phyloP scores from a whole-genome alignment of 2,797 vertebrate genomes.

The Xiphophorus birchmanni region DNA sequence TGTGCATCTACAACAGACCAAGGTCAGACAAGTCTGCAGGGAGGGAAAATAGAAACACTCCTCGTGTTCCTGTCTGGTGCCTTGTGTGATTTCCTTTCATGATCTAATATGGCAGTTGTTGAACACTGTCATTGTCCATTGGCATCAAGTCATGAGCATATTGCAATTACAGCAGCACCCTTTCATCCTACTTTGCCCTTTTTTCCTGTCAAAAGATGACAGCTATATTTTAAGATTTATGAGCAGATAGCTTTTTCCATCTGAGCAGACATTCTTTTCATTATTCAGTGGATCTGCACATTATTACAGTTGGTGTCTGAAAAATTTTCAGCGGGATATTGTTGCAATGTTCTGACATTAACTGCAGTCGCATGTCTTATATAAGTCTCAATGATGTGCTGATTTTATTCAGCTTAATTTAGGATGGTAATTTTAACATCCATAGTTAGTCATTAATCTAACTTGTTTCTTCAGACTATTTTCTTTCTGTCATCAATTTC shows the following conservation, averaged over 20 bases:
- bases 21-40: slow-evolving; percentile 52
- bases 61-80: slow-evolving; percentile 24
- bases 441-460: slow-evolving; percentile 37
- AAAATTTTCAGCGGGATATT: background rate
- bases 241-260: background rate
- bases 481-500: slow-evolving; percentile 37
- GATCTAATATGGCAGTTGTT: slow-evolving; percentile 14
- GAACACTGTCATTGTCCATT: slow-evolving; percentile 1
- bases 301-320: background rate
- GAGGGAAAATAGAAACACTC: slow-evolving; percentile 35
- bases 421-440: slow-evolving; percentile 21
- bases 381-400: slow-evolving; percentile 1
- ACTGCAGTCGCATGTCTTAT: slow-evolving; percentile 16
- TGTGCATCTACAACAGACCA: slow-evolving; percentile 34
- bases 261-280: background rate
- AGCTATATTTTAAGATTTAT: slow-evolving; percentile 2
- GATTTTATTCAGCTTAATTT: slow-evolving; percentile 13
- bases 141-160: slow-evolving; percentile 13
- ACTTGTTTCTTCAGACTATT: slow-evolving; percentile 23
- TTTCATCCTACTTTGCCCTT: background rate
- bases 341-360: slow-evolving; percentile 16
- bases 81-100: slow-evolving; percentile 2
- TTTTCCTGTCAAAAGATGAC: slow-evolving; percentile 1
- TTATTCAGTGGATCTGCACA: slow-evolving; percentile 13
- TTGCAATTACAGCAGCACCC: slow-evolving; percentile 3